Conservation (phyloP, 1,140 invertebrate species). For the Copidosoma floridanum region DNA sequence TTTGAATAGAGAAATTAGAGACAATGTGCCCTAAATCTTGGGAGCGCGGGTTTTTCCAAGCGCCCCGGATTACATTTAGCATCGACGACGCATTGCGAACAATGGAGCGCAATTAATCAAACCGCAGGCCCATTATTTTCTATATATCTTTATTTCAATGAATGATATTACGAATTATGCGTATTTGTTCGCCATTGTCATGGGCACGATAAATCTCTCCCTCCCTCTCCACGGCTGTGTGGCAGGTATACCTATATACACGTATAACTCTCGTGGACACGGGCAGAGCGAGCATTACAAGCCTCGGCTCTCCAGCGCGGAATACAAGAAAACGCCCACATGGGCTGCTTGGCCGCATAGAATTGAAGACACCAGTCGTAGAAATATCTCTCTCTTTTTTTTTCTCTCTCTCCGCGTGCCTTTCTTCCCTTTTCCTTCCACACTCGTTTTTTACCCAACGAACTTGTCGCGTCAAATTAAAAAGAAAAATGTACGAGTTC, state of each 20-base stretch:
- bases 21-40: conserved; percentile 1
- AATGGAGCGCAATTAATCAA: conserved; percentile 19
- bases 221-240: no score
- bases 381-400: neutral
- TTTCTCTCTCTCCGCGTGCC: neutral
- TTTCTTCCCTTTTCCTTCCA: neutral
- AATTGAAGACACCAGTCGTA: neutral
- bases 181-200: conserved; percentile 23
- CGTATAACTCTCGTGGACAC: no score
- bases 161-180: conserved; percentile 20
- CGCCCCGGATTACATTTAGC: neutral
- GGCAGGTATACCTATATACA: no score
- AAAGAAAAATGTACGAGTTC: no score
- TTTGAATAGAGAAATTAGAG: neutral
- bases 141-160: conserved; percentile 15
- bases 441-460: no score
- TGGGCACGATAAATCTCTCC: conserved; percentile 15
- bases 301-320: no score
- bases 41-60: neutral
- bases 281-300: no score
- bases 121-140: neutral
- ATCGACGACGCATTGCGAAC: conserved; percentile 5
- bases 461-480: no score
- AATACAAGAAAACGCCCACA: conserved; percentile 15
- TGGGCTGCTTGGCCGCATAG: neutral